Evolutionary conservation across 2,113 vertebrate genomes (phyloP).

Genomic region (Lagenorhynchus albirostris): DNA sequence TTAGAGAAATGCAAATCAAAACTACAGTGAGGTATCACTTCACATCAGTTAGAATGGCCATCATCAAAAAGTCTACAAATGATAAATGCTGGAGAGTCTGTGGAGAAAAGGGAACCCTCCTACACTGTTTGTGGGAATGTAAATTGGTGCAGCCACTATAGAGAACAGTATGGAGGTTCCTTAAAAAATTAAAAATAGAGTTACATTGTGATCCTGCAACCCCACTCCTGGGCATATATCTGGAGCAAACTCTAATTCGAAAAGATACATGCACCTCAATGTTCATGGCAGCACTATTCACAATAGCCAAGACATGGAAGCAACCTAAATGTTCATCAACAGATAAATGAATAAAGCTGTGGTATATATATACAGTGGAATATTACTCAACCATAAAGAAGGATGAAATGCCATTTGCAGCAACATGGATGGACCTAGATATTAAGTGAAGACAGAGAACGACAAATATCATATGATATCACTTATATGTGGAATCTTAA

Average conservation of each 20-base stretch:
- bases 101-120: not conserved
- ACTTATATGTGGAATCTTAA: too few relatives aligned
- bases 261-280: not conserved
- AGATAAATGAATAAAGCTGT: too few relatives aligned
- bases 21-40: not conserved
- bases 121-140: not conserved
- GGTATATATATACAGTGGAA: too few relatives aligned
- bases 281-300: not conserved
- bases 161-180: not conserved
- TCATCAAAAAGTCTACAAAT: not conserved
- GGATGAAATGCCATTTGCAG: too few relatives aligned
- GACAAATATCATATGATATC: too few relatives aligned
- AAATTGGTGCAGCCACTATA: not conserved
- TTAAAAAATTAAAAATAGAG: not conserved
- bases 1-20: not conserved
- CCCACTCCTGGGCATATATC: not conserved
- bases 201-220: not conserved
- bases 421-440: too few relatives aligned
- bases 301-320: too few relatives aligned
- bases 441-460: too few relatives aligned
- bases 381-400: too few relatives aligned
- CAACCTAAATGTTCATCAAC: too few relatives aligned
- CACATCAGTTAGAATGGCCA: not conserved
- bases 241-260: not conserved
- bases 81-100: not conserved